Base-by-base conservation (phyloP, 2,888 invertebrate genomes). In the Mesorhabditis sp. region DNA sequence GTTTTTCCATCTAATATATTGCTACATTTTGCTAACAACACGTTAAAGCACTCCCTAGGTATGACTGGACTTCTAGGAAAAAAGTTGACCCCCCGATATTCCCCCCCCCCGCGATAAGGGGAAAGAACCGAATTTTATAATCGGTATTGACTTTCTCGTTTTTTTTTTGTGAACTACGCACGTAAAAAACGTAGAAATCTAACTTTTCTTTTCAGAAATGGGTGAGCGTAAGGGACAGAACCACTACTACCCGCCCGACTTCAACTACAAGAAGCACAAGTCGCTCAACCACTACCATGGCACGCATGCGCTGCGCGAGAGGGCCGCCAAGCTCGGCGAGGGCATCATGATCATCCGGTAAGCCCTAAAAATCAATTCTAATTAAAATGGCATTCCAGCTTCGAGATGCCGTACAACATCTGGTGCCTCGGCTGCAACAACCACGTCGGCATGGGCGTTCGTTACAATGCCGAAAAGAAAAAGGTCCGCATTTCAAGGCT, bases 371-470 rank as follows among this genome's bases (percentile, higher is more conserved):
- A 41, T 66, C 44, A 3, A 42, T 13, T 3, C 3, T 13, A 66
- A 45, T 13, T 67, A 13, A 13, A 61, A 43, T 43, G 5, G 15
- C 41, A 42, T 69, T 82, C 13, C 74, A 89, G 89, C 65, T 99
- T 99, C 89, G 98, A 98, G 88, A 95, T 98, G 96, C 98, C 98
- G 0, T 98, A 95, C 86, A 98, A 98, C 87, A 97, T 98, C 81
- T 98, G 98, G 98, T 99, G 98, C 82, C 93, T 94, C 61, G 96
- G 96, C 68, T 98, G 98, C 86, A 92, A 92, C 75, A 97, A 94
- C 88, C 98, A 97, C 86, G 94, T 99, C 70, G 98, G 96, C 45
- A 98, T 97, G 96, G 97, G 98, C 0, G 97, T 98, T 0, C 90
- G 98, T 67, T 98, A 98, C 87, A 98, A 90, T 85, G 89, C 89